Evolutionary conservation across 2,888 invertebrate genomes (phyloP).

Genomic region (Temnothorax ravouxi): DNA sequence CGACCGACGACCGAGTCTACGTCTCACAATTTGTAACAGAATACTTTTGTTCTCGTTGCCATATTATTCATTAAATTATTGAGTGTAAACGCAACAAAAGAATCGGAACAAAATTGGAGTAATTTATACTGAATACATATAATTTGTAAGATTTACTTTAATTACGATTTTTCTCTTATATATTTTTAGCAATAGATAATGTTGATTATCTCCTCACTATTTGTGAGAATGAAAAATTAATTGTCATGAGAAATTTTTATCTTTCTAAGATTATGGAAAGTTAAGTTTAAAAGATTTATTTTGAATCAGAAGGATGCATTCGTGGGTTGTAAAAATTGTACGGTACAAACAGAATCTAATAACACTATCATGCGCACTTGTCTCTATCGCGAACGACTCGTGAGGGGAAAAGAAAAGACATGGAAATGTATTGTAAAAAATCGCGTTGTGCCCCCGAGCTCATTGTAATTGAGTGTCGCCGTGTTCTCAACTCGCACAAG

Average conservation of each 20-base stretch:
- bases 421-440: conserved; percentile 21
- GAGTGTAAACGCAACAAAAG: not conserved
- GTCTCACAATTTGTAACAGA: not conserved
- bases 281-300: not conserved
- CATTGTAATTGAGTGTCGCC: not conserved
- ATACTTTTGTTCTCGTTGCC: not conserved
- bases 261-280: not conserved
- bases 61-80: conserved; percentile 3
- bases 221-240: not conserved
- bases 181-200: not conserved
- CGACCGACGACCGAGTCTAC: not conserved
- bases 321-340: not conserved
- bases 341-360: not conserved
- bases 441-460: conserved; percentile 10
- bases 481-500: conserved; percentile 3
- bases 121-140: not conserved
- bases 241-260: not conserved
- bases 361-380: not conserved
- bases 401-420: not conserved
- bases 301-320: not conserved
- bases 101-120: not conserved
- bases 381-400: conserved; percentile 23
- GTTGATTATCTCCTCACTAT: not conserved
- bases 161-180: not conserved
- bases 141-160: not conserved